These are phyloP conservation scores for Drosophila paranaensis DNA, from an alignment of 2,888 invertebrate genomes.

Conservation along the genomic window DNA sequence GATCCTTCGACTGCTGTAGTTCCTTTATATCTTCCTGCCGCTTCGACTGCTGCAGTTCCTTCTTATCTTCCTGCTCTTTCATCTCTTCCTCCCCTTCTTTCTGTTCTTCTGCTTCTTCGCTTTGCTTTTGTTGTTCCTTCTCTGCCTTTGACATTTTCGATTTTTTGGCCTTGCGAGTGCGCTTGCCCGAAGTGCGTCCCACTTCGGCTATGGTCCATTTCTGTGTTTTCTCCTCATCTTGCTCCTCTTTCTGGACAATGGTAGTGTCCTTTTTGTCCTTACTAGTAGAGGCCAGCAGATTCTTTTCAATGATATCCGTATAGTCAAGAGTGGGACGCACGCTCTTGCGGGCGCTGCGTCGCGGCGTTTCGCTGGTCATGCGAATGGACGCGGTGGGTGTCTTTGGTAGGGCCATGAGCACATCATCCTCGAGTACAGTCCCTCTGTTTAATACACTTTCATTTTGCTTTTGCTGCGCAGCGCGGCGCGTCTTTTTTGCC, in stretches of 20 bases:
- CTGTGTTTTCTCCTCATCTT: constrained; percentile 20
- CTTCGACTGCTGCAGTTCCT: neutral
- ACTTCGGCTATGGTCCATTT: constrained; percentile 77
- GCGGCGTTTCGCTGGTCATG: constrained; percentile 60
- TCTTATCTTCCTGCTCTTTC: neutral
- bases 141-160: constrained; percentile 19
- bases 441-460: neutral
- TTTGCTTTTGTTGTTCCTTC: neutral
- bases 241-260: constrained; percentile 19
- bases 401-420: neutral
- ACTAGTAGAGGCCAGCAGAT: constrained; percentile 37
- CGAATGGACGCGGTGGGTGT: constrained; percentile 1
- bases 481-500: constrained; percentile 36
- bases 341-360: constrained; percentile 80
- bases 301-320: constrained; percentile 72
- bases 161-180: constrained; percentile 50
- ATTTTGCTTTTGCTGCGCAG: neutral
- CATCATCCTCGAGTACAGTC: neutral
- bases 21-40: neutral
- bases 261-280: constrained; percentile 32
- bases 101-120: neutral
- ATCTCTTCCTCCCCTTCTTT: neutral
- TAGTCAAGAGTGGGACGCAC: constrained; percentile 81
- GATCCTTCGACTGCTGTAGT: neutral
- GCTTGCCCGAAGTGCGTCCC: constrained; percentile 72